Evolutionary conservation across 30 jellyfish, hydroid and myxozoan genomes (phyloP), one percentile per base, ranked within the genome.

Genomic region (Chrysaora quinquecirrha): DNA sequence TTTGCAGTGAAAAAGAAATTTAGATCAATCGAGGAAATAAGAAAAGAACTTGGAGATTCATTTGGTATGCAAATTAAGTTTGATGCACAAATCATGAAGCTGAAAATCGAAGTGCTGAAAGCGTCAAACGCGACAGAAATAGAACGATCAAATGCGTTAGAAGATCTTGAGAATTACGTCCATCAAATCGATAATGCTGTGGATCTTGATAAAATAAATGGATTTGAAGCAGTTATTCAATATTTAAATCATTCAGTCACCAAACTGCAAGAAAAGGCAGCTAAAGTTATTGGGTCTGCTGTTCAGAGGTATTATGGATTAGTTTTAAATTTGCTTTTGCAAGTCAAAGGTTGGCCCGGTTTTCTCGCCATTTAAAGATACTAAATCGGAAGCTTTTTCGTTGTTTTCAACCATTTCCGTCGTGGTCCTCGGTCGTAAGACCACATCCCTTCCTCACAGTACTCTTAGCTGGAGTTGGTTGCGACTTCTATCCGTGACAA

Each of bases 231-330:
- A 22, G 88, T 94, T 64, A 88, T 94, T 30, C 30, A 76, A 1
- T 83, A 50, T 54, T 74, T 94, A 38, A 94, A 94, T 60, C 80
- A 87, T 30, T 76, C 97, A 18, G 31, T 49, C 29, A 48, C 34
- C 1, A 77, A 78, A 33, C 60, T 94, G 34, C 96, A 87, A 70
- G 96, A 81, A 60, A 82, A 94, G 79, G 97, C 99, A 18, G 99
- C 99, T 1, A 82, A 78, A 82, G 99, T 94, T 22, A 49, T 94
- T 21, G 97, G 97, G 6, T 94, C 96, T 47, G 99, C 99, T n/a
- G 95, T 85, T 1, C 99, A 94, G 76, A 94, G 96, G 99, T 94
- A 83, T n/a, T n/a, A n/a, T n/a, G n/a, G 2, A 20, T 7, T 19
- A 10, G 3, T 71, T 11, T 9, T 9, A 18, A 30, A 16, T n/a